Percentiles rank a stretch among this genome's conserved stretches.
Conservation (phyloP, 2,888 invertebrate genomes). For the Dynastes maya region DNA sequence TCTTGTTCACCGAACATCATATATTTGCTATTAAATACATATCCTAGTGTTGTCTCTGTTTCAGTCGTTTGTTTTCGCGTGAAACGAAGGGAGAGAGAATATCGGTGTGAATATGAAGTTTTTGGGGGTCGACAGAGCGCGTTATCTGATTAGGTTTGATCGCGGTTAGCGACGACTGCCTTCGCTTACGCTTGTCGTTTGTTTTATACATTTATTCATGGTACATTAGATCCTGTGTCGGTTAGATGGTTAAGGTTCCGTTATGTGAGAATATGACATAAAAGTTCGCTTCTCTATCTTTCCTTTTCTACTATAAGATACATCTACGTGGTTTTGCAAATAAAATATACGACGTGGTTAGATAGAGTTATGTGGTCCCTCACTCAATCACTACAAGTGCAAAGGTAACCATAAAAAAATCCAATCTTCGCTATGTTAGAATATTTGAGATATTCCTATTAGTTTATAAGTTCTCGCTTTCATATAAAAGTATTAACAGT, state of each 20-base stretch:
- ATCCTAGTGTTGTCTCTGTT: slow-evolving; percentile 39
- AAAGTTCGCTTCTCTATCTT: slow-evolving; percentile 5
- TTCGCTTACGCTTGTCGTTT: slow-evolving; percentile 64
- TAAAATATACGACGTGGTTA: neutral
- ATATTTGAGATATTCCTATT: too few relatives aligned
- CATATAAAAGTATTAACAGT: too few relatives aligned
- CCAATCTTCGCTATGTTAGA: too few relatives aligned
- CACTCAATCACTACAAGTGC: too few relatives aligned
- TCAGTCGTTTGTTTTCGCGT: slow-evolving; percentile 31
- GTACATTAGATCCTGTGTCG: slow-evolving; percentile 63
- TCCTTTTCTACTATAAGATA: slow-evolving; percentile 30
- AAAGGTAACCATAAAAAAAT: too few relatives aligned
- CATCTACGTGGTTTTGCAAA: slow-evolving; percentile 3
- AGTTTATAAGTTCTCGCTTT: too few relatives aligned
- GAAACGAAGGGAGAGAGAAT: slow-evolving; percentile 14
- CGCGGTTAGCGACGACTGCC: slow-evolving; percentile 61
- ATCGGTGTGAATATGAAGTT: slow-evolving; percentile 50
- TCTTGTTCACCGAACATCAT: neutral
- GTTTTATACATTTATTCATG: slow-evolving; percentile 64
- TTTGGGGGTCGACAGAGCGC: slow-evolving; percentile 59
- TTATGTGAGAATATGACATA: slow-evolving; percentile 56
- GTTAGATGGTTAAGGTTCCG: slow-evolving; percentile 60
- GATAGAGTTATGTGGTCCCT: neutral
- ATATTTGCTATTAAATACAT: slow-evolving; percentile 26
- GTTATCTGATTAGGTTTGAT: slow-evolving; percentile 64